A percentile compares a stretch with the other conserved stretches of the same genome.
Evolutionary conservation across 1,140 invertebrate species (phyloP).

Genomic region (Apis laboriosa): DNA sequence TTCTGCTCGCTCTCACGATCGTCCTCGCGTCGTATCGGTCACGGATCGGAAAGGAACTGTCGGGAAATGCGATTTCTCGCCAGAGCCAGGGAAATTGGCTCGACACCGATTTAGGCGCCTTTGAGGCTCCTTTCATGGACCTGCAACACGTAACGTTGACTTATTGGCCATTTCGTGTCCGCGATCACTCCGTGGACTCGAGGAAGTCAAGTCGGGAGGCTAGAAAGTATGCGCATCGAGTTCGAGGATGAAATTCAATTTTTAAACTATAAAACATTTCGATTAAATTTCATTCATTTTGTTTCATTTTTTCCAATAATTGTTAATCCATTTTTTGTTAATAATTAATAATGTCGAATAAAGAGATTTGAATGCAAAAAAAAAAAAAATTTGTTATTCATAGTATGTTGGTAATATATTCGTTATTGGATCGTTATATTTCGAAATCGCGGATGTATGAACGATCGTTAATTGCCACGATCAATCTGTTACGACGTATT

Average conservation of each 20-base stretch:
- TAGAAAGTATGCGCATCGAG: not conserved
- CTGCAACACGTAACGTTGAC: not conserved
- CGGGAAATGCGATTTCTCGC: conserved; percentile 36
- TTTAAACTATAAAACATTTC: too few relatives aligned
- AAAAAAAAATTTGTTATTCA: too few relatives aligned
- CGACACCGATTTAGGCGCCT: conserved; percentile 11
- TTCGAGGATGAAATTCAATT: not conserved
- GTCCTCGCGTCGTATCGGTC: conserved; percentile 14
- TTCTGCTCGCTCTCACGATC: conserved; percentile 36
- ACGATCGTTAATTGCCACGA: not conserved
- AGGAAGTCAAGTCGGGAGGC: not conserved
- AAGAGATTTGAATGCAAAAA: too few relatives aligned
- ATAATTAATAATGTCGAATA: too few relatives aligned
- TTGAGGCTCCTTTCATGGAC: conserved; percentile 38
- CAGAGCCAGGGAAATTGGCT: conserved; percentile 18
- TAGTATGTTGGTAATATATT: not conserved
- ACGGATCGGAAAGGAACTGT: conserved; percentile 11
- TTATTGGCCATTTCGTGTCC: conserved; percentile 11
- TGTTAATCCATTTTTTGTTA: too few relatives aligned
- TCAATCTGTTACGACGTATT: not conserved
- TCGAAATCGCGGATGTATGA: not conserved
- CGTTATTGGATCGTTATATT: not conserved
- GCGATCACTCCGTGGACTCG: not conserved
- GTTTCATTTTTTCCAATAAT: too few relatives aligned
- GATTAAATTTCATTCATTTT: too few relatives aligned